Conservation (phyloP, 2,797 vertebrate species). For the Acanthurus lineatus region DNA sequence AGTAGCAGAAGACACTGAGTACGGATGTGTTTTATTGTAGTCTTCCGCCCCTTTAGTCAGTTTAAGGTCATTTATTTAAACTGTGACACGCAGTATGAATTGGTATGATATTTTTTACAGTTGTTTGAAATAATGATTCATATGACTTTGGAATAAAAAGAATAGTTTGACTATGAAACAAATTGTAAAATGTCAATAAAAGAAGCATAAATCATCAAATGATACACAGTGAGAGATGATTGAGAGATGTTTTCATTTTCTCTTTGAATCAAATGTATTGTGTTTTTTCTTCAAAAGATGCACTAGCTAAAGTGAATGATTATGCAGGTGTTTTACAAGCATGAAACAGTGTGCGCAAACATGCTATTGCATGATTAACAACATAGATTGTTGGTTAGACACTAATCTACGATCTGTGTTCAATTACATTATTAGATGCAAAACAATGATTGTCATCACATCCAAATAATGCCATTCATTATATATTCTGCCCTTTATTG, state of each 20-base stretch:
- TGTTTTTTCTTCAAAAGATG: constrained; percentile 37
- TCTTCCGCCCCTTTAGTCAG: constrained; percentile 29
- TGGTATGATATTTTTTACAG: constrained; percentile 3
- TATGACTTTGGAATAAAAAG: constrained; percentile 6
- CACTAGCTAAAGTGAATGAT: constrained; percentile 36
- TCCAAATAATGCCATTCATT: constrained; percentile 14
- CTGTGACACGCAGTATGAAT: constrained; percentile 9
- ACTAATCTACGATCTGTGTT: constrained; percentile 34
- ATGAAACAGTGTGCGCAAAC: constrained; percentile 9
- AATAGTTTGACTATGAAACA: not conserved
- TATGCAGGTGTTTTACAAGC: constrained; percentile 13
- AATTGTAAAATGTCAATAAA: not conserved
- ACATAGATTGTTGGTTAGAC: constrained; percentile 14
- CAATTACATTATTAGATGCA: constrained; percentile 35
- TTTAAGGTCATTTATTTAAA: constrained; percentile 11
- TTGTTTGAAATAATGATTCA: constrained; percentile 17
- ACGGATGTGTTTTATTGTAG: constrained; percentile 25
- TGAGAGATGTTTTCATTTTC: not conserved
- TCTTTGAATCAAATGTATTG: constrained; percentile 40
- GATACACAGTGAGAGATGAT: not conserved
- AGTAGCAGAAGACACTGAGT: constrained; percentile 17
- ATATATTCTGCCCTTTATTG: constrained; percentile 9
- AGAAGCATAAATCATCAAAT: not conserved
- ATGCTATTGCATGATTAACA: constrained; percentile 26
- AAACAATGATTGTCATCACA: constrained; percentile 19